Base-by-base conservation (phyloP, 1,140 invertebrate species). In the Nylanderia fulva region DNA sequence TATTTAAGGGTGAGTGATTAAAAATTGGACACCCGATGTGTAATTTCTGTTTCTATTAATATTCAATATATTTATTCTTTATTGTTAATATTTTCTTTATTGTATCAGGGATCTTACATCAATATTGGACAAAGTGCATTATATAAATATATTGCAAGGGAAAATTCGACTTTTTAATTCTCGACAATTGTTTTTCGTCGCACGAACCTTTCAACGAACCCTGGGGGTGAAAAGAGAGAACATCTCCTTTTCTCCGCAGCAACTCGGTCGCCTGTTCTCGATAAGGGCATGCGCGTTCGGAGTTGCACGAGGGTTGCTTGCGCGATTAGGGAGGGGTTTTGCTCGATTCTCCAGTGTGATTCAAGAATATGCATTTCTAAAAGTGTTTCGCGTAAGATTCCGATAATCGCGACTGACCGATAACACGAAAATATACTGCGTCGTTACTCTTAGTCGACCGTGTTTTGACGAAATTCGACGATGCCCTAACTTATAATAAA, bases 211-310 rank as follows among this genome's bases (percentile, higher is more conserved):
- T n/a, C n/a, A n/a, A n/a, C n/a, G n/a, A n/a, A n/a, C n/a, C n/a
- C n/a, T n/a, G n/a, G 54, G n/a, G 42, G 29, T 27, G 24, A 39
- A 71, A 36, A 82, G 64, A 56, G 33, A 56, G 68, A 88, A 89
- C 88, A 91, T 87, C 90, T 90, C 90, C 90, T 86, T 88, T 87
- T 84, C 68, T 75, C 82, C 29, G 36, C 27, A 82, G 85, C 24
- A 72, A 69, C 33, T 66, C 61, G 42, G 24, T 24, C n/a, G n/a
- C n/a, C 15, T 52, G 42, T 6, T 39, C 48, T 29, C 48, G 11
- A 33, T n/a, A n/a, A 33, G 86, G 86, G 86, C 92, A 93, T 93
- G 92, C 92, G 92, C 92, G 39, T 27, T 76, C 27, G 66, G n/a
- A 24, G 33, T 48, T 69, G 58, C 48, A 88, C 84, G 90, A 86